A percentile compares a stretch with the other conserved stretches of the same genome.
These are phyloP conservation scores for Pempheris klunzingeri DNA, from an alignment of 2,797 vertebrate genomes.

Conservation along the genomic window DNA sequence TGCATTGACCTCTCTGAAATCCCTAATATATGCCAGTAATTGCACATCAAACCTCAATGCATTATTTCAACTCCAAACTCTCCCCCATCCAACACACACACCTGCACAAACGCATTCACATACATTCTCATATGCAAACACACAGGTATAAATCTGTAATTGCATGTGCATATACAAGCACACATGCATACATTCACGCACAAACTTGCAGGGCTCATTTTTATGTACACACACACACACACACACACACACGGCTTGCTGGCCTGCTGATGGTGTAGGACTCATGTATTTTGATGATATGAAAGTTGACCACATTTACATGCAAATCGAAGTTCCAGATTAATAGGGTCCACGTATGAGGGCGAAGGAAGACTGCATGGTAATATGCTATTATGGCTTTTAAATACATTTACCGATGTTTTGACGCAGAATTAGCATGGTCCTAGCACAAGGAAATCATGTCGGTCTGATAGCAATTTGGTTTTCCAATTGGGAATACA, in stretches of 20 bases:
- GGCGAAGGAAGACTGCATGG: conserved; percentile 91
- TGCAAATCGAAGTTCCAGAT: conserved; percentile 99
- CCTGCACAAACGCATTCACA: conserved; percentile 30
- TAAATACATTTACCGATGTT: conserved; percentile 99
- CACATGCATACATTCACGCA: conserved; percentile 59
- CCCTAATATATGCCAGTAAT: conserved; percentile 96
- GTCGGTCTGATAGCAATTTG: conserved; percentile 99
- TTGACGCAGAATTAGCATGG: conserved; percentile 94
- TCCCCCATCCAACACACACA: conserved; percentile 22
- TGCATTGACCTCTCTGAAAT: conserved; percentile 93
- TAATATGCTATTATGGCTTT: conserved; percentile 99
- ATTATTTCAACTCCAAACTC: conserved; percentile 83
- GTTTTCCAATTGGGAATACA: conserved; percentile 99
- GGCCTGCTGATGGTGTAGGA: conserved; percentile 74
- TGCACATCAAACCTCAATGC: conserved; percentile 93
- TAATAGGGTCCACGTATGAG: conserved; percentile 93
- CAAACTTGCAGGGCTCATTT: conserved; percentile 33
- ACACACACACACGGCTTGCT: conserved; percentile 53
- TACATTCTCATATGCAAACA: conserved; percentile 25
- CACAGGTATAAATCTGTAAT: conserved; percentile 52
- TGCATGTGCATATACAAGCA: conserved; percentile 60
- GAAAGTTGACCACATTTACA: conserved; percentile 99
- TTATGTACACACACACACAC: conserved; percentile 44
- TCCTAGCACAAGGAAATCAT: conserved; percentile 95
- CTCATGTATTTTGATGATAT: conserved; percentile 99